These are phyloP conservation scores for Synanthedon tipuliformis DNA, from an alignment of 2,888 invertebrate genomes.

Conservation along the genomic window DNA sequence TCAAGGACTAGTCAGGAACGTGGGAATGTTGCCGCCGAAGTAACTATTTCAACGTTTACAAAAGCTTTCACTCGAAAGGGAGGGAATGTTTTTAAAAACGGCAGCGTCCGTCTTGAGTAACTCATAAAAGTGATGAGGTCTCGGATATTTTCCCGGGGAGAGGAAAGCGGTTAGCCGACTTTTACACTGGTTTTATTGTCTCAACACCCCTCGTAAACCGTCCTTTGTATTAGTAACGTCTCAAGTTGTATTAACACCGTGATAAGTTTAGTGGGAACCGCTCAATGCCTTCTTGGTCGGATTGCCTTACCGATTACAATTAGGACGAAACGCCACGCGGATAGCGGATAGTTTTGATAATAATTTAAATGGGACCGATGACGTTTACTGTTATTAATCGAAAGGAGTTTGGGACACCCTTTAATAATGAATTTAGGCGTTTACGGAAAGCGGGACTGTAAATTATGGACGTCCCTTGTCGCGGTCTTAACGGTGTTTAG, in stretches of 20 bases:
- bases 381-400: conserved; percentile 42
- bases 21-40: conserved; percentile 1
- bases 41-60: conserved; percentile 34
- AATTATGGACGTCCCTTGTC: conserved; percentile 42
- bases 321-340: conserved; percentile 36
- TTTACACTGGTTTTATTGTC: conserved; percentile 66
- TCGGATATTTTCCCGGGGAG: conserved; percentile 38
- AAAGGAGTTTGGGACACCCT: conserved; percentile 30
- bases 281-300: conserved; percentile 21
- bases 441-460: conserved; percentile 41
- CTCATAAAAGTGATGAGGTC: conserved; percentile 50
- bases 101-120: conserved; percentile 40
- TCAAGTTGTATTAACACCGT: conserved; percentile 56
- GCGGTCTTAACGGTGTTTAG: conserved; percentile 38
- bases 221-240: conserved; percentile 56
- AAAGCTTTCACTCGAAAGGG: not conserved
- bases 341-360: conserved; percentile 52
- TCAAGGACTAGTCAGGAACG: conserved; percentile 3
- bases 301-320: conserved; percentile 35
- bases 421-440: conserved; percentile 54
- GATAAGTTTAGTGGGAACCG: conserved; percentile 47
- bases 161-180: conserved; percentile 52
- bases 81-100: conserved; percentile 34
- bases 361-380: conserved; percentile 54
- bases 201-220: conserved; percentile 48